phyloP scores from a whole-genome alignment of 2,797 vertebrate genomes.

The Sebastes nivosus region DNA sequence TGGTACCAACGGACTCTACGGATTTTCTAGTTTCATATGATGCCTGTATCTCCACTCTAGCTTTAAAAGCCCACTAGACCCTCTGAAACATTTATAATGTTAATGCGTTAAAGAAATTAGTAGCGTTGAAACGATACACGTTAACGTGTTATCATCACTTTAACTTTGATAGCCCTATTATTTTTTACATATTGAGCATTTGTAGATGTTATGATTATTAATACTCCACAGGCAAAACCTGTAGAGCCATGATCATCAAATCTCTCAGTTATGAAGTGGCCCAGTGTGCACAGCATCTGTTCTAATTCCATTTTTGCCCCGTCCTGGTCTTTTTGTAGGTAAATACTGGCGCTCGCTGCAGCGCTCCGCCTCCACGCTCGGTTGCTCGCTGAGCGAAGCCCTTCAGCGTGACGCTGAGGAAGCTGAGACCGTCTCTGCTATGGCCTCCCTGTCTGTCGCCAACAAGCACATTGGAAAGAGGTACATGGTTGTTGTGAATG shows the following conservation, averaged over 20 bases:
- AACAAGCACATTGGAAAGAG: constrained; percentile 91
- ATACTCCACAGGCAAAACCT: background rate
- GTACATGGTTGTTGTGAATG: constrained; percentile 64
- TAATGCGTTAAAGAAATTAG: too few species aligned
- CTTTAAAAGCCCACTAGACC: too few species aligned
- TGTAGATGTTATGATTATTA: background rate
- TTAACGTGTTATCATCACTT: too few species aligned
- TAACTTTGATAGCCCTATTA: too few species aligned
- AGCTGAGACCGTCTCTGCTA: constrained; percentile 94
- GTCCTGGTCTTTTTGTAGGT: constrained; percentile 76
- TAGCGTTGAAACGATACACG: too few species aligned
- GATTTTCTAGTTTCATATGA: too few species aligned
- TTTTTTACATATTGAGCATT: background rate
- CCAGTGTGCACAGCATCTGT: background rate
- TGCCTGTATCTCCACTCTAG: too few species aligned
- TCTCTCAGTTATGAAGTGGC: background rate
- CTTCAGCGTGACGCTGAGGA: constrained; percentile 92
- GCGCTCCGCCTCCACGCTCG: constrained; percentile 84
- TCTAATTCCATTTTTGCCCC: background rate
- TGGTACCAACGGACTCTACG: too few species aligned
- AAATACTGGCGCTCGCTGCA: constrained; percentile 95
- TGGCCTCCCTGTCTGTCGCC: constrained; percentile 95
- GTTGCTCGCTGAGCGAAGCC: constrained; percentile 90
- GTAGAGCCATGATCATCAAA: background rate
- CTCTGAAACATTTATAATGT: too few species aligned